Evolutionary conservation across 2,113 vertebrate genomes (phyloP), one percentile per base, ranked within the genome.

Genomic region (Caranx melampygus): DNA sequence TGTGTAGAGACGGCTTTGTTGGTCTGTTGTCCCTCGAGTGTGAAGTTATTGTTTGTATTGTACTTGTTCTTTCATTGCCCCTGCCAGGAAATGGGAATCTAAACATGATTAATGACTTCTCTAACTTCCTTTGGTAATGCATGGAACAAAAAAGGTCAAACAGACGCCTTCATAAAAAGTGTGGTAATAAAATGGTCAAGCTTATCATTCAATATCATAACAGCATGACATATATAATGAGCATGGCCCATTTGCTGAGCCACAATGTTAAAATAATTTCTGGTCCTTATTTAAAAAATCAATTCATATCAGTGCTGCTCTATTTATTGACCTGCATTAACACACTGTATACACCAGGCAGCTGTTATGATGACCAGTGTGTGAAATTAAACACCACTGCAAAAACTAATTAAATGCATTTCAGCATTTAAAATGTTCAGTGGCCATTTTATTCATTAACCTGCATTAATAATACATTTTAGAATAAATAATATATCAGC

Each of bases 391-490:
- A 81, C 37, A 10, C 13, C 16, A 55, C 49, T 45, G 33, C 4
- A 74, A 37, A 73, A 42, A 59, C 6, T 3, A 26, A 70, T 70
- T 31, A 57, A 33, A 31, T 45, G 16, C 45, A 73, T 75, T 62
- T 83, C 13, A 65, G 70, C 37, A 76, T 74, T 63, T 65, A 65
- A 78, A 55, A 59, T 45, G 11, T 42, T 33, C 63, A 57, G 20
- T 49, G 66, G 40, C 62, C 72, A 76, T 81, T 83, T 73, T 69
- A 73, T 75, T 86, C 66, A 92, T 90, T 86, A 89, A 89, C 84
- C 72, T 87, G 77, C 68, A 91, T 90, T 83, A 89, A 93, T 89
- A 88, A 90, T 79, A 81, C 63, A 91, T 86, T 60, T 74, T 51
- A 82, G 70, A 59, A 81, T 89, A 88, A 89, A 87, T 90, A 83